phyloP scores from a whole-genome alignment of 2,113 vertebrate species.

The Thalassarche chlororhynchos region DNA sequence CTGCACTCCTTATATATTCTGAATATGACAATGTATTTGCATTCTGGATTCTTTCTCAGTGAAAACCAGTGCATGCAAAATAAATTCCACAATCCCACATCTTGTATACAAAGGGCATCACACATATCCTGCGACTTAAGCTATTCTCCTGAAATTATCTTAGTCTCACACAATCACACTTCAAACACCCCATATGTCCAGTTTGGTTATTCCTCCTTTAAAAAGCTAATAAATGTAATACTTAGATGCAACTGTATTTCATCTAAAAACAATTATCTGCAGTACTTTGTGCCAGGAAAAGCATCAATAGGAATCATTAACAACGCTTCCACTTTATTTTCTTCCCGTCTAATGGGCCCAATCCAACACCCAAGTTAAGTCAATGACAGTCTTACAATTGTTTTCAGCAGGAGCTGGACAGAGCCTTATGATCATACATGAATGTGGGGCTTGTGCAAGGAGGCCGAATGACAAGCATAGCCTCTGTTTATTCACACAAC shows the following conservation, averaged over 20 bases:
- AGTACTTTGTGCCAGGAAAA: constrained; percentile 36
- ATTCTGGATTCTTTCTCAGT: constrained; percentile 43
- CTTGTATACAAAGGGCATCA: constrained; percentile 58
- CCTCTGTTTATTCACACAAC: neutral
- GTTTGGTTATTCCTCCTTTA: constrained; percentile 62
- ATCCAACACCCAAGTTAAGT: neutral
- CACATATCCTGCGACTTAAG: constrained; percentile 51
- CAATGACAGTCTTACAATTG: neutral
- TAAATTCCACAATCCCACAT: constrained; percentile 40
- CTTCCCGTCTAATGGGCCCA: neutral
- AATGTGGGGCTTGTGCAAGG: neutral
- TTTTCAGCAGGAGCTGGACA: neutral
- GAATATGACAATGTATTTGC: constrained; percentile 14
- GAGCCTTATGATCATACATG: neutral
- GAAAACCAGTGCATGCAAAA: constrained; percentile 40
- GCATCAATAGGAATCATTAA: constrained; percentile 11
- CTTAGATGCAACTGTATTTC: constrained; percentile 47
- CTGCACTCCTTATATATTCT: neutral
- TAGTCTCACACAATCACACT: constrained; percentile 74
- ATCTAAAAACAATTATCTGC: constrained; percentile 45
- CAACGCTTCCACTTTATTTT: constrained; percentile 37
- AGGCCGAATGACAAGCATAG: neutral
- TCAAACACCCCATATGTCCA: constrained; percentile 72
- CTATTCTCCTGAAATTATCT: constrained; percentile 65
- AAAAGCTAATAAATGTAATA: constrained; percentile 65